Evolutionary conservation across 2,113 vertebrate species (phyloP), one percentile per base, ranked within the genome.

Genomic region (Circaetus cinerascens): DNA sequence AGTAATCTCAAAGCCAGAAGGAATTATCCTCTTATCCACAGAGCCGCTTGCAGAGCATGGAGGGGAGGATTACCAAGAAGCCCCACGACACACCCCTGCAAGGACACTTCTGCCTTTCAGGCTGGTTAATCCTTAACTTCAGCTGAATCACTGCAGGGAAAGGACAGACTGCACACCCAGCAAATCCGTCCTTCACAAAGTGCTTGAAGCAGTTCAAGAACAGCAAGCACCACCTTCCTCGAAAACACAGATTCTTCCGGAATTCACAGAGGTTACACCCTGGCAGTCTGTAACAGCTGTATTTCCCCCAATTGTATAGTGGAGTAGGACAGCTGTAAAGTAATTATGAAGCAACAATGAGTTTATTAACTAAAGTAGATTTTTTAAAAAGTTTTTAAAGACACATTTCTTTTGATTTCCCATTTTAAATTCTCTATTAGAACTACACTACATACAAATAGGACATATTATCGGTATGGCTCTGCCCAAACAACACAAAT

Each of bases 51-150:
- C 36, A 81, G 78, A 84, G 48, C 34, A 55, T 30, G 1, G 2
- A 75, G 30, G 10, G 34, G n/a, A 67, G 63, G 68, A 94, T 92
- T 84, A 81, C 7, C 38, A 71, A 81, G 75, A 60, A 88, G 32
- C 34, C 32, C 46, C 7, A 4, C 2, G 5, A 34, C 29, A 60
- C 13, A 55, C 5, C 27, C 21, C 75, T 62, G 15, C 40, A 53
- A 74, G 53, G 36, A 71, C 48, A 55, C 51, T 75, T 43, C 36
- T 88, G 79, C 66, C 75, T 82, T 46, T 73, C 46, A n/a, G 51
- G 59, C 36, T 69, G 16, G 62, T 89, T 94, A 90, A 85, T 92
- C 90, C 86, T 68, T 83, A 91, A 91, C 80, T 94, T 69, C 77
- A 43, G 36, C 4, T 22, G 41, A 72, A 50, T 60, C 53, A 56